Evolutionary conservation across 2,113 vertebrate genomes (phyloP), one percentile per base, ranked within the genome.

Genomic region (Alces alces): DNA sequence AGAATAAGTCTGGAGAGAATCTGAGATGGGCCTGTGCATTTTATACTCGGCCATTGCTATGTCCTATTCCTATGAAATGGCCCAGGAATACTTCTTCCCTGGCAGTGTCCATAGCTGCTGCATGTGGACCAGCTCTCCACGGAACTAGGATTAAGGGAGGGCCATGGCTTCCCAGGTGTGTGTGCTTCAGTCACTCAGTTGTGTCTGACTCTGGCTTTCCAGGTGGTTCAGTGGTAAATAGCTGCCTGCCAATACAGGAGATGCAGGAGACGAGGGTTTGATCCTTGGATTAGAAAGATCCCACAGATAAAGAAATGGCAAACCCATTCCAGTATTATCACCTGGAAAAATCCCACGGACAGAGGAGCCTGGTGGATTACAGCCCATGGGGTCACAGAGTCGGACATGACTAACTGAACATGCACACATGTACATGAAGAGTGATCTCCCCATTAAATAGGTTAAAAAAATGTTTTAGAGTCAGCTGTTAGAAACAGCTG

Each of bases 401-500:
- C 6, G 5, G 11, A 73, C 5, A 43, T 43, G 36, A 73, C 70
- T 73, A 39, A 73, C 21, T 73, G 36, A 39, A 43, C 21, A 43
- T 73, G 36, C 2, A 43, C 33, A 4, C 70, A 43, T 0, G 0
- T 3, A 73, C 33, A 9, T 27, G n/a, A 85, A 76, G 36, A n/a
- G 28, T 43, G 57, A 55, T 80, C 66, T 76, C 9, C 54, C 30
- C 39, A 21, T 55, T 50, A 61, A 45, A 60, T 4, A 93, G 39
- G 23, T 12, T 86, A 66, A 87, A 33, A 64, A 86, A 66, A 39
- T 73, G 33, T 36, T 47, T 33, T 54, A 64, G 82, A 89, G 30
- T 87, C 17, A 8, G 47, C 36, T 36, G 15, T 78, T 95, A 84
- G 89, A 92, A 95, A 64, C 36, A 82, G 55, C 28, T 60, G 52